Conservation (phyloP, 1,140 invertebrate genomes). For the Thrips palmi region DNA sequence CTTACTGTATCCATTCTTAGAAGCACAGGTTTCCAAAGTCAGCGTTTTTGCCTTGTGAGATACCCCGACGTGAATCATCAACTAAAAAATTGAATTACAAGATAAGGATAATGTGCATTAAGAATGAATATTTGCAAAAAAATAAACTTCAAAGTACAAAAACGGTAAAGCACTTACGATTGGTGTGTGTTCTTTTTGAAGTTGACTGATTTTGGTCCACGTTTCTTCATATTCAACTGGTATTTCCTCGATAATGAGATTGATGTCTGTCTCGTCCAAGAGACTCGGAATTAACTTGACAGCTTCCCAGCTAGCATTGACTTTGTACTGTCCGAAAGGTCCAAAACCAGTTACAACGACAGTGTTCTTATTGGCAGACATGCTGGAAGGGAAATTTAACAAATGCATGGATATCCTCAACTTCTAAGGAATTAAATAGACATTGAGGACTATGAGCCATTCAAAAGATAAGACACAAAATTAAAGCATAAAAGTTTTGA, state of each 20-base stretch:
- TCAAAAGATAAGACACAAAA: too few species aligned
- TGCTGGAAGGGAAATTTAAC: too few species aligned
- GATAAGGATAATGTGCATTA: too few species aligned
- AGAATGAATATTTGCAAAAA: too few species aligned
- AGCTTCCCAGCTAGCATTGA: conserved; percentile 63
- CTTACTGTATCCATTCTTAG: too few species aligned
- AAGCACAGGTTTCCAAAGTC: too few species aligned
- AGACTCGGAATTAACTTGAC: conserved; percentile 36
- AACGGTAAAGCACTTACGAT: conserved; percentile 26
- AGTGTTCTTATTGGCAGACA: too few species aligned
- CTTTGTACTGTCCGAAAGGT: conserved; percentile 40
- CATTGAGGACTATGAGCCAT: too few species aligned
- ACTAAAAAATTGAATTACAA: too few species aligned
- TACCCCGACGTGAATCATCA: neutral
- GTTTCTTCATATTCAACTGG: conserved; percentile 47
- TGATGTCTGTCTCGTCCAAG: conserved; percentile 24
- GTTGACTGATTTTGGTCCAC: conserved; percentile 31
- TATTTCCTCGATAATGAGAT: conserved; percentile 37
- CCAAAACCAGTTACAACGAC: conserved; percentile 52
- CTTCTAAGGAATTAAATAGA: too few species aligned
- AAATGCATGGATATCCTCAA: too few species aligned
- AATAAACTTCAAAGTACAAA: conserved; percentile 5
- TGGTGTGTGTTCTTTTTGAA: conserved; percentile 44
- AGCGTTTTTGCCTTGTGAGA: conserved; percentile 6
- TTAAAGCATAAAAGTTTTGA: too few species aligned